Conservation (phyloP, 2,113 vertebrate species). For the Lasiurus cinereus region DNA sequence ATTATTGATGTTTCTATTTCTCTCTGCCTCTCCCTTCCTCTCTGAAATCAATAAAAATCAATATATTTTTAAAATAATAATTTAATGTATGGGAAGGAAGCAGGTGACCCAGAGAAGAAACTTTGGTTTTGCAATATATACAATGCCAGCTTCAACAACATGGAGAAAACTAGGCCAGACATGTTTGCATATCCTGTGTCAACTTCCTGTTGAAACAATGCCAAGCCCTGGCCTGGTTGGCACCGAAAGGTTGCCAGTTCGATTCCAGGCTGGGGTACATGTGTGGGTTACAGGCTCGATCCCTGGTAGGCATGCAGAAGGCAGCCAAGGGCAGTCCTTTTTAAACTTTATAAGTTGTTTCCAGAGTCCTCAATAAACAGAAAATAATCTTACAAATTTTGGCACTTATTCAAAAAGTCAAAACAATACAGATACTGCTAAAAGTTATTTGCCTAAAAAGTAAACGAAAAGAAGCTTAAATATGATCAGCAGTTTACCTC, state of each 20-base stretch:
- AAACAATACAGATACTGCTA: neutral
- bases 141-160: slow-evolving; percentile 4
- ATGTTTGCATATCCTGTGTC: slow-evolving; percentile 55
- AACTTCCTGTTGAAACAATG: slow-evolving; percentile 34
- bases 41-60: neutral
- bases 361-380: slow-evolving; percentile 46
- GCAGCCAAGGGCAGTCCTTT: neutral
- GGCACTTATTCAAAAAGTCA: slow-evolving; percentile 47
- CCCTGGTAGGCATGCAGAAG: too few relatives aligned
- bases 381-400: slow-evolving; percentile 49
- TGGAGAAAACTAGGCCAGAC: slow-evolving; percentile 66
- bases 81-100: neutral
- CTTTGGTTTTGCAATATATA: slow-evolving; percentile 59
- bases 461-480: neutral
- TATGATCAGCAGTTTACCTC: neutral
- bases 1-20: neutral
- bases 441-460: neutral
- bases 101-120: neutral
- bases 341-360: slow-evolving; percentile 29
- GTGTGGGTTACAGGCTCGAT: too few relatives aligned
- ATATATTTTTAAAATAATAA: neutral
- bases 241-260: too few relatives aligned
- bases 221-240: slow-evolving; percentile 23
- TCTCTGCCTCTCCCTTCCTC: neutral
- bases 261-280: too few relatives aligned